Percentiles rank a stretch among this genome's conserved stretches.
These are phyloP conservation scores for Hemithea aestivaria DNA, from an alignment of 2,888 invertebrate species.

Conservation along the genomic window DNA sequence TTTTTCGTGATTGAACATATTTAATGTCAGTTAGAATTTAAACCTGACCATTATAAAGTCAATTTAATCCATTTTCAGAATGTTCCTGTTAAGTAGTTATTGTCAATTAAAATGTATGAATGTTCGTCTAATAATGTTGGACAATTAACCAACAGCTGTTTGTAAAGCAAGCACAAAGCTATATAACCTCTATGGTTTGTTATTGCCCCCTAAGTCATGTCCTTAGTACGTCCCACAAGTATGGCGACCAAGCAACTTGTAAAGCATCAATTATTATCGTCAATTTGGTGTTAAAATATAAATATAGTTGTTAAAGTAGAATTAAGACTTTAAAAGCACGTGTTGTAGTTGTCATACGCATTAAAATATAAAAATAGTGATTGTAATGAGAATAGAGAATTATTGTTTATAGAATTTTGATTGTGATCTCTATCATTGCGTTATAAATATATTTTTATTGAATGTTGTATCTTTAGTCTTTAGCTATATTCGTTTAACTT, in stretches of 20 bases:
- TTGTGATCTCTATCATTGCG: too few relatives aligned
- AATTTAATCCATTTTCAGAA: conserved; percentile 16
- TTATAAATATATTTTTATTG: too few relatives aligned
- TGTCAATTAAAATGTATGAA: conserved; percentile 16
- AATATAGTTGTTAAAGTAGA: conserved; percentile 10
- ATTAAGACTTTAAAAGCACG: conserved; percentile 10
- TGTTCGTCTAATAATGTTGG: conserved; percentile 13
- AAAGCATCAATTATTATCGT: conserved; percentile 63
- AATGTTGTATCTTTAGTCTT: too few relatives aligned
- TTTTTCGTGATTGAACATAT: too few relatives aligned
- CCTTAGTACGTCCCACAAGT: conserved; percentile 17
- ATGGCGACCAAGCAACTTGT: conserved; percentile 18
- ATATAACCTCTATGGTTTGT: not conserved
- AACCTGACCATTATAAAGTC: conserved; percentile 13
- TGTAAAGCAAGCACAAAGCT: conserved; percentile 1
- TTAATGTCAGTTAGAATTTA: conserved; percentile 1
- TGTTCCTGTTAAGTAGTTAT: conserved; percentile 15
- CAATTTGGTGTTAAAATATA: conserved; percentile 45
- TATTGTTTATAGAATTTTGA: too few relatives aligned
- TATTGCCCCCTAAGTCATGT: conserved; percentile 6
- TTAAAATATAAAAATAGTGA: too few relatives aligned
- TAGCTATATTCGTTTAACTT: too few relatives aligned
- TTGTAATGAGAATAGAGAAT: too few relatives aligned
- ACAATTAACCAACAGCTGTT: conserved; percentile 11
- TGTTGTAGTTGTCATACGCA: too few relatives aligned